Evolutionary conservation across 2,797 vertebrate species (phyloP).

Genomic region (Spea hammondii): DNA sequence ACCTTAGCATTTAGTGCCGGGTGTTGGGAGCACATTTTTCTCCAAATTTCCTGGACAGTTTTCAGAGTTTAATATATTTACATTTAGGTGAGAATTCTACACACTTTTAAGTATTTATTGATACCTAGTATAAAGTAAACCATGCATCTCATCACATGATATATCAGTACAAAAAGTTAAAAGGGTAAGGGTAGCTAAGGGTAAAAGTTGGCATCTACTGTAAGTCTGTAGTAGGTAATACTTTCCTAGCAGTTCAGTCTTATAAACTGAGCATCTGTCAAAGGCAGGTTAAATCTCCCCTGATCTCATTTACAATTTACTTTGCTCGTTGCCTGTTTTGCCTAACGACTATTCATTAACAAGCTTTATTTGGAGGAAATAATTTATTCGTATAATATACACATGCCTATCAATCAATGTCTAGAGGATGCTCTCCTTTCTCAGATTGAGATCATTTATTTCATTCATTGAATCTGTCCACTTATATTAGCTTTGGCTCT

Average conservation of each 20-base stretch:
- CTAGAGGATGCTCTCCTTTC: slow-evolving; percentile 27
- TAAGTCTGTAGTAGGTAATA: slow-evolving; percentile 5
- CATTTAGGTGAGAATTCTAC: too few species aligned
- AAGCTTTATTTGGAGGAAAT: slow-evolving; percentile 39
- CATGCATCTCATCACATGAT: too few species aligned
- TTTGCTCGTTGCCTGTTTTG: slow-evolving; percentile 28
- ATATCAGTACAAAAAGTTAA: too few species aligned
- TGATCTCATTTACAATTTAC: slow-evolving; percentile 31
- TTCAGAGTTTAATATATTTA: too few species aligned
- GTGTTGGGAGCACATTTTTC: too few species aligned
- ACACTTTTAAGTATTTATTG: too few species aligned
- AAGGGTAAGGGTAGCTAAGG: too few species aligned
- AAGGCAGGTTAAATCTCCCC: slow-evolving; percentile 26
- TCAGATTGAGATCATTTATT: slow-evolving; percentile 20
- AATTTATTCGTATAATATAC: slow-evolving; percentile 38
- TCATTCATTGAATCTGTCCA: slow-evolving; percentile 6
- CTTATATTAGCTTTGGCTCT: neutral
- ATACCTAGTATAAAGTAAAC: too few species aligned
- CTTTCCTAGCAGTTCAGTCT: neutral
- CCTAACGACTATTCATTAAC: slow-evolving; percentile 43
- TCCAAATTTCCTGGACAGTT: too few species aligned
- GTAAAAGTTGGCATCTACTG: neutral
- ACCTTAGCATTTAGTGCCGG: too few species aligned
- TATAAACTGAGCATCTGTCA: slow-evolving; percentile 19
- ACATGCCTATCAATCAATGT: slow-evolving; percentile 40